Base-by-base conservation (phyloP, 2,888 invertebrate genomes). In the Odontocerum albicorne region DNA sequence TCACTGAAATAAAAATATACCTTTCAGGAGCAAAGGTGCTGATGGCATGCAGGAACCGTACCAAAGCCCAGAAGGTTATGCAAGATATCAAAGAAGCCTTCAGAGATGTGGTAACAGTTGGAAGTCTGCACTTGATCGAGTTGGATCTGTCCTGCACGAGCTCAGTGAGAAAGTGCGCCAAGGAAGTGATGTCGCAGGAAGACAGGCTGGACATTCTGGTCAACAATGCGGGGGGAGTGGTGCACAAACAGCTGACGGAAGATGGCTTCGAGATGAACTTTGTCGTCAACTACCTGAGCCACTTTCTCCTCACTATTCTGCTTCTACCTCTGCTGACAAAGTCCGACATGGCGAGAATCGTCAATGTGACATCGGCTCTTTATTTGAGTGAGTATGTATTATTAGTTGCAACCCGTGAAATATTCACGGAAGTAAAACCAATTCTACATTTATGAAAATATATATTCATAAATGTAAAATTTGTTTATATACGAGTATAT, bases 211-310 rank as follows among this genome's bases (percentile, higher is more conserved):
- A 87, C 63, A 73, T 87, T 51, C 72, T 88, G 1, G 80, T 88
- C 1, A 87, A 88, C 63, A 88, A 88, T 68, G 87, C 86, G 3
- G 88, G 88, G 0, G 77, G 87, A 1, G 85, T 86, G 85, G 75
- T 81, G 68, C 71, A 75, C 1, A 70, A 72, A 43, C 16, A 6
- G 1, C 12, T 19, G 0, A 86, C 86, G 0, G 78, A 76, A 40
- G 86, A 88, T 63, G 86, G 85, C 0, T 81, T 82, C 62, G 87
- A 88, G 68, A 73, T 74, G 50, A 87, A 87, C 57, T 70, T 87
- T 6, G 86, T 82, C 6, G 81, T 83, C 1, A 87, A 87, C 67
- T 83, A 87, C 68, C 72, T 85, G 55, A 83, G 81, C 0, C 86
- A 84, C 61, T 84, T 84, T 53, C 66, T 85, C 8, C 67, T 86